Evolutionary conservation across 2,113 vertebrate genomes (phyloP).

Genomic region (Pycnonotus jocosus): DNA sequence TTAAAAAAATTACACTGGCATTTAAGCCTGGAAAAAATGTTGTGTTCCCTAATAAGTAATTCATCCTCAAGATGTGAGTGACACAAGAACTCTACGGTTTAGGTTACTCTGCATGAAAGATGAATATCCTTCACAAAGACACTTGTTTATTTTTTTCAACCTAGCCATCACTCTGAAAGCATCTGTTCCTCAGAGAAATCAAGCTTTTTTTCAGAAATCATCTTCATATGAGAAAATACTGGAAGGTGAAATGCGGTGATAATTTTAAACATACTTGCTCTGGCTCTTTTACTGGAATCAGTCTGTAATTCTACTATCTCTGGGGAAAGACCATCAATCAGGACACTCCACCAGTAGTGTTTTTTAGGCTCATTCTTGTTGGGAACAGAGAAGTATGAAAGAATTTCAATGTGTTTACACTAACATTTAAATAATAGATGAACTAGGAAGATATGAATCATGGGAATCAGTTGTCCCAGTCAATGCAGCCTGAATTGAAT

Average conservation of each 20-base stretch:
- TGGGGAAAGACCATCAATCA: not conserved
- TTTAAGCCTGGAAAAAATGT: not conserved
- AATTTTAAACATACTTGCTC: slow-evolving; percentile 27
- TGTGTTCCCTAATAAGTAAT: not conserved
- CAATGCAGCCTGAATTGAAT: slow-evolving; percentile 5
- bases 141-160: not conserved
- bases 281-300: not conserved
- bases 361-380: not conserved
- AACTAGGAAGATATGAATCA: slow-evolving; percentile 29
- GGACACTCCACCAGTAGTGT: not conserved
- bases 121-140: not conserved
- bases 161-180: not conserved
- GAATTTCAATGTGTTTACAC: slow-evolving; percentile 25
- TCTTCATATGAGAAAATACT: slow-evolving; percentile 1
- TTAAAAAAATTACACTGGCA: not conserved
- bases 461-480: not conserved
- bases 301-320: not conserved
- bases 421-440: slow-evolving; percentile 21
- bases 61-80: not conserved
- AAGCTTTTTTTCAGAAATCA: not conserved
- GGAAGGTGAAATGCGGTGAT: not conserved
- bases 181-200: not conserved
- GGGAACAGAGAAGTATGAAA: not conserved
- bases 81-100: not conserved
- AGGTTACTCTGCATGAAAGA: not conserved